Evolutionary conservation across 2,888 invertebrate species (phyloP).

Genomic region (Mythimna pallens): DNA sequence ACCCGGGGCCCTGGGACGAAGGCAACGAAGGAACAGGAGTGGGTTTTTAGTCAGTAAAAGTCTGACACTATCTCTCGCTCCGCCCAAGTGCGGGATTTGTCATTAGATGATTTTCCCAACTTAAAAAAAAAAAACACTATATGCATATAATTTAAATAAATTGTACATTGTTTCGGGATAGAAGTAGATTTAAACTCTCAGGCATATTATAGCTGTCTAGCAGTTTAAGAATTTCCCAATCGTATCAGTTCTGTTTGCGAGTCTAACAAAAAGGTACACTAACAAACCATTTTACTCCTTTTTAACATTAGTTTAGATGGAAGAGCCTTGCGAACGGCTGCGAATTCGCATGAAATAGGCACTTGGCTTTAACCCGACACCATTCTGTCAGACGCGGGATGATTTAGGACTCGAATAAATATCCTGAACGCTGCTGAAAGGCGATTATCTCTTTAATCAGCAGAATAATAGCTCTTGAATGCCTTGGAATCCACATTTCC

Average conservation of each 20-base stretch:
- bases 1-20: too few species aligned
- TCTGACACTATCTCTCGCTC: too few species aligned
- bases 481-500: conserved; percentile 18
- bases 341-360: conserved; percentile 8
- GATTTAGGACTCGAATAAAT: conserved; percentile 49
- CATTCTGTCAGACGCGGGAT: conserved; percentile 36
- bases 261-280: background rate
- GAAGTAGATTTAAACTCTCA: too few species aligned
- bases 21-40: too few species aligned
- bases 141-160: too few species aligned
- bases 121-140: too few species aligned
- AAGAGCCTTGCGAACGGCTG: conserved; percentile 18
- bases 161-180: too few species aligned
- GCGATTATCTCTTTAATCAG: conserved; percentile 31
- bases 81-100: too few species aligned
- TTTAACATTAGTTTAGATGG: background rate
- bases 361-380: conserved; percentile 25
- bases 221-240: background rate
- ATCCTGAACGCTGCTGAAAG: conserved; percentile 9
- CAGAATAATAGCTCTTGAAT: conserved; percentile 10
- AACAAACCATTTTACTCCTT: background rate
- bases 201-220: background rate
- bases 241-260: too few species aligned
- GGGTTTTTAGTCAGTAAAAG: too few species aligned
- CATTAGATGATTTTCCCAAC: too few species aligned